Percentiles rank a stretch among this genome's conserved stretches.
phyloP scores from a whole-genome alignment of 2,797 vertebrate species.

The Sebastes diploproa region DNA sequence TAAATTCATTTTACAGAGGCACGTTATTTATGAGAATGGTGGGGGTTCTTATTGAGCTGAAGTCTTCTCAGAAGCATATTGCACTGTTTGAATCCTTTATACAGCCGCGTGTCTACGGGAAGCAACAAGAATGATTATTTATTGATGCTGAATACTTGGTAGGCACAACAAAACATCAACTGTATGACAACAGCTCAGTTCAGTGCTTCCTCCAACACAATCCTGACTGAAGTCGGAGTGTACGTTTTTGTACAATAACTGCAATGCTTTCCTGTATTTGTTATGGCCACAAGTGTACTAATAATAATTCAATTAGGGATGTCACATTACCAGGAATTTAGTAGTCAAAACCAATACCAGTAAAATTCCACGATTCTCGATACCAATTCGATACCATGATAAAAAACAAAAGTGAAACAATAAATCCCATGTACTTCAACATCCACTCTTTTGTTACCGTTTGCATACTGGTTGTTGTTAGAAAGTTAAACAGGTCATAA shows the following conservation, averaged over 20 bases:
- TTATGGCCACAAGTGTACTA: background rate
- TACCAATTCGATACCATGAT: too few species aligned
- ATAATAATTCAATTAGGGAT: background rate
- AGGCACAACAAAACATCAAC: background rate
- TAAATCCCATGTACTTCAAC: too few species aligned
- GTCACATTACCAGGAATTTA: too few species aligned
- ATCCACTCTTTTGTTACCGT: too few species aligned
- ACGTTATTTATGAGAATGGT: slow-evolving; percentile 68
- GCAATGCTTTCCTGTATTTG: background rate
- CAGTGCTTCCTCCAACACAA: background rate
- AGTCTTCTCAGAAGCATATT: slow-evolving; percentile 42
- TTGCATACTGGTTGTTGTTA: too few species aligned
- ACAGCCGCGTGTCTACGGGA: slow-evolving; percentile 13
- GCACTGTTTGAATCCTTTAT: slow-evolving; percentile 17
- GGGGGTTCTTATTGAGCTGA: slow-evolving; percentile 52
- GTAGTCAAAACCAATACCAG: too few species aligned
- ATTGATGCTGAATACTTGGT: slow-evolving; percentile 40
- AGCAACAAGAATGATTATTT: slow-evolving; percentile 47
- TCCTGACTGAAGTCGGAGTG: background rate
- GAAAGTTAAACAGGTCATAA: too few species aligned
- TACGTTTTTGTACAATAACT: background rate
- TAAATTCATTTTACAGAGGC: slow-evolving; percentile 69
- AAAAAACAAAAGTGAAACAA: too few species aligned
- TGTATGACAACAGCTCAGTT: background rate
- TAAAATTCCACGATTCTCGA: too few species aligned